Evolutionary conservation across 2,797 vertebrate genomes (phyloP).

Genomic region (Carcharodon carcharias): DNA sequence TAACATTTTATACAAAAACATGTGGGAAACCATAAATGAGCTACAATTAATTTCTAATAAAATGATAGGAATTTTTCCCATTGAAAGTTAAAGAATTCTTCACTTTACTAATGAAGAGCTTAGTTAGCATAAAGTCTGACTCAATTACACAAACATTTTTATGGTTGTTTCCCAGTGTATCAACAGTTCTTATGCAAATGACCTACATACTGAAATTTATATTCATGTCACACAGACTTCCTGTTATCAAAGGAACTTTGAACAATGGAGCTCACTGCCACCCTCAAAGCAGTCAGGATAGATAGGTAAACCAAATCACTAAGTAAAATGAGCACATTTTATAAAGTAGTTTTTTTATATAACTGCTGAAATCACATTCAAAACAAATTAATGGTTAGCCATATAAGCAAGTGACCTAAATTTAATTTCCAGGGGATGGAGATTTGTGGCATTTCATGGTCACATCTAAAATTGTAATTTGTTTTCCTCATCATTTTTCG

Average conservation of each 20-base stretch:
- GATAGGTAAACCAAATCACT: background rate
- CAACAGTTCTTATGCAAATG: background rate
- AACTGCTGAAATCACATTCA: background rate
- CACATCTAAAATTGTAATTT: background rate
- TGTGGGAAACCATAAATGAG: too few species aligned
- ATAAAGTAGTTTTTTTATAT: background rate
- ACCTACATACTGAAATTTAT: background rate
- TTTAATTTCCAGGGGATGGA: background rate
- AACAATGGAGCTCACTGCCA: background rate
- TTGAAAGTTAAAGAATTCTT: background rate
- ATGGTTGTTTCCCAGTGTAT: background rate
- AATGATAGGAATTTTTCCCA: too few species aligned
- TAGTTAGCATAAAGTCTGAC: background rate
- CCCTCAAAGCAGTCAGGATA: background rate
- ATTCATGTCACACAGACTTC: background rate
- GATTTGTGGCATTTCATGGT: background rate
- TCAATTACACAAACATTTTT: background rate
- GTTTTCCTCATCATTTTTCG: background rate
- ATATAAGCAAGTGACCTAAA: background rate
- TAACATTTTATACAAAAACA: background rate
- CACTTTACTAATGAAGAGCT: background rate
- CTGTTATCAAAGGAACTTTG: conserved; percentile 14
- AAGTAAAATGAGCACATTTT: background rate
- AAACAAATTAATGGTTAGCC: background rate
- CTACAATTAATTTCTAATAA: too few species aligned